Base-by-base conservation (phyloP, 2,797 vertebrate genomes). In the Falco cherrug region DNA sequence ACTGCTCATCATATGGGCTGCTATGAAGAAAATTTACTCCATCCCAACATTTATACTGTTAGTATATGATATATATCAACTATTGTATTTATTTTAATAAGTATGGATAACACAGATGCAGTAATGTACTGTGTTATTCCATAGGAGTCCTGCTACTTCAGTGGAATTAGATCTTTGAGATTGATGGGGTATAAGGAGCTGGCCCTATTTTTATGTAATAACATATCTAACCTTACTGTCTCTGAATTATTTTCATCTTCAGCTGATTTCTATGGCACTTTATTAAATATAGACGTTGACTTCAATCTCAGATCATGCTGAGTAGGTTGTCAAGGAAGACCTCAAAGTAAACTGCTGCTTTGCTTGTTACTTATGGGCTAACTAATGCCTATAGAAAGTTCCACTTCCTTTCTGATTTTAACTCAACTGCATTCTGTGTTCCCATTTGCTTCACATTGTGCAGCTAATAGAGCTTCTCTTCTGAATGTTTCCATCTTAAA, bases 381-480 rank as follows among this genome's bases (percentile, higher is more conserved):
- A 86, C 28, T 75, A 57, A 91, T 57, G 20, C 33, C 56, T 94
- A 87, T 4, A 65, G 56, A 80, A 96, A 87, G 8, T 84, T 89
- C 25, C 37, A 61, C 73, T 95, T 88, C 35, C 26, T 37, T 71
- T 31, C n/a, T 41, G 51, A 71, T 92, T 95, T 79, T 87, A 82
- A 67, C 54, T 61, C 39, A 60, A 50, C 54, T 79, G 45, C 64
- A 94, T 89, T 96, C 51, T 76, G 39, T 77, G 56, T 80, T 96
- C 57, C 70, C 79, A 95, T 97, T 97, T 97, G 80, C 89, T 94
- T 97, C 96, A 97, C 84, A 96, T 93, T 92, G 78, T 96, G 76
- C 69, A 92, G 80, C 74, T 97, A 97, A 97, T 96, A 97, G 90
- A 96, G 82, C 92, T 97, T 97, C 87, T 93, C 84, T 94, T 88